Percentiles rank a stretch among this genome's conserved stretches.
Conservation (phyloP, 1,140 invertebrate species). For the Elymnias hypermnestra region DNA sequence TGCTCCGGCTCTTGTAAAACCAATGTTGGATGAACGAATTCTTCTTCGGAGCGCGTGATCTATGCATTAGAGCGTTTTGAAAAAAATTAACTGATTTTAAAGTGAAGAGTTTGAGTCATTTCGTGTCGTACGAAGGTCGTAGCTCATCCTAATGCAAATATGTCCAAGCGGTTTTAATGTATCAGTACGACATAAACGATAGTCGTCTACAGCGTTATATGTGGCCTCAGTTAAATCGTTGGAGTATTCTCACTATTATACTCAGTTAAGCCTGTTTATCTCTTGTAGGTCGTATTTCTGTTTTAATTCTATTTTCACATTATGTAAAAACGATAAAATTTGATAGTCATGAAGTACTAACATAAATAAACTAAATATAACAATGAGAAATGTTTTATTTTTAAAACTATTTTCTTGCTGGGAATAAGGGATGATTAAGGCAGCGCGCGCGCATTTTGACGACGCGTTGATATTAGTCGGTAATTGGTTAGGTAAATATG, state of each 20-base stretch:
- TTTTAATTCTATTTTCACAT: conserved; percentile 5
- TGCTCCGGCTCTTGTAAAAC: conserved; percentile 10
- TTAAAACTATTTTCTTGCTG: too few relatives aligned
- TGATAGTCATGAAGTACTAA: too few relatives aligned
- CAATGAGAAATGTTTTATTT: too few relatives aligned
- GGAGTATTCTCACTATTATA: conserved; percentile 7
- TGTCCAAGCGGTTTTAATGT: conserved; percentile 50
- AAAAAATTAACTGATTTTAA: conserved; percentile 26
- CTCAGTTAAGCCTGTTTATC: conserved; percentile 18
- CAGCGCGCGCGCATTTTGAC: too few relatives aligned
- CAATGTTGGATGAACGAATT: conserved; percentile 13
- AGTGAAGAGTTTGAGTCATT: conserved; percentile 37
- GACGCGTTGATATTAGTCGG: too few relatives aligned
- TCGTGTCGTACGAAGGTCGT: conserved; percentile 47
- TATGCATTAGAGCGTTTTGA: conserved; percentile 33
- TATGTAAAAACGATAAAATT: conserved; percentile 18
- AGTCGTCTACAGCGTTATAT: conserved; percentile 10
- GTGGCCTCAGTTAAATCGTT: conserved; percentile 4
- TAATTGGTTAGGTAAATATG: too few relatives aligned
- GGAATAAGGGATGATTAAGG: too few relatives aligned
- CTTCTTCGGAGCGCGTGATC: conserved; percentile 32
- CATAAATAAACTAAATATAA: too few relatives aligned
- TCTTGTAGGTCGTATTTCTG: neutral
- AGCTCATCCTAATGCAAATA: conserved; percentile 60
- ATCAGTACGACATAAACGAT: conserved; percentile 41